Evolutionary conservation across 2,888 invertebrate genomes (phyloP).

Genomic region (Xestobium rufovillosum): DNA sequence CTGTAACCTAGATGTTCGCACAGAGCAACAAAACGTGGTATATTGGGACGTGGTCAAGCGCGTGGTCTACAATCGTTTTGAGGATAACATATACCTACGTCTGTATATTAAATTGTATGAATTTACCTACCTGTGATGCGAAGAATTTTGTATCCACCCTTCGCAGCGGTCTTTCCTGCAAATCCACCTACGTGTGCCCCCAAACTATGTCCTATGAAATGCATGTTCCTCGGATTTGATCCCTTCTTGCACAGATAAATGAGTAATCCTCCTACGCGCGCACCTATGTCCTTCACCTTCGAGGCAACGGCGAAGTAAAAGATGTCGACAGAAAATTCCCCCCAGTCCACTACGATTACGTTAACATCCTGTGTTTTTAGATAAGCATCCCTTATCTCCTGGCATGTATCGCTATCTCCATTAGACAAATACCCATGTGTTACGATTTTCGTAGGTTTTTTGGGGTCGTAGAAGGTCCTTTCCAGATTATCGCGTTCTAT

Average conservation of each 20-base stretch:
- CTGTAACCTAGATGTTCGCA: too few species aligned
- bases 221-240: constrained; percentile 40
- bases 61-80: too few species aligned
- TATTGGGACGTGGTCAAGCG: too few species aligned
- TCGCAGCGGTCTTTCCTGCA: constrained; percentile 29
- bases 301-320: constrained; percentile 35
- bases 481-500: too few species aligned
- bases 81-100: too few species aligned
- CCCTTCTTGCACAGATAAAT: constrained; percentile 35
- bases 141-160: constrained; percentile 22
- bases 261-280: constrained; percentile 45
- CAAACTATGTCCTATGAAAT: constrained; percentile 53
- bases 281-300: constrained; percentile 44
- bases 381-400: constrained; percentile 43
- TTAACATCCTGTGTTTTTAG: constrained; percentile 44
- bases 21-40: too few species aligned
- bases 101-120: too few species aligned
- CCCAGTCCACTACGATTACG: constrained; percentile 40
- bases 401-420: constrained; percentile 40
- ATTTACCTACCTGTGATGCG: constrained; percentile 30
- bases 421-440: constrained; percentile 50
- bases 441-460: constrained; percentile 45
- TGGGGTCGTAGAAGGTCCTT: constrained; percentile 39
- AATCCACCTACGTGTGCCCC: constrained; percentile 50
- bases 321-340: constrained; percentile 27